Evolutionary conservation across 2,888 invertebrate species (phyloP), one percentile per base, ranked within the genome.

Genomic region (Chaitophorus viminalis): DNA sequence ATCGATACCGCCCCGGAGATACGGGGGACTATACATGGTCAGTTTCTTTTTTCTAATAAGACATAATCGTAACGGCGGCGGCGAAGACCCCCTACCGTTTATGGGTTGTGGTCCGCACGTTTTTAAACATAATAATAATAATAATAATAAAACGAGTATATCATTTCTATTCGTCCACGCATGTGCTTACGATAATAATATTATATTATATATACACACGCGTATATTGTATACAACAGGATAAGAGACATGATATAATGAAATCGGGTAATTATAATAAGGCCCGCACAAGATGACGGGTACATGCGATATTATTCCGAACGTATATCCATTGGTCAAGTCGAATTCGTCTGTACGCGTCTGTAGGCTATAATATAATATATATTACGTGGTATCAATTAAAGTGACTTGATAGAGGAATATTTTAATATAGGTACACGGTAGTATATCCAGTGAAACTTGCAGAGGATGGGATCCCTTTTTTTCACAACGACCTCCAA

Each of bases 221-320:
- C 60, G 1, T 6, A 25, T 14, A 14, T 46, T 14, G 46, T 39
- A 0, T 11, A 39, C 39, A 39, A 39, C 36, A 11, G 8, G 39
- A 39, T 39, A 39, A 39, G 39, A 39, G 9, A 46, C 46, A 14
- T 11, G 46, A 29, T 29, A 31, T 70, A 70, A 70, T 31, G 25
- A 65, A 72, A 74, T 83, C 83, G 83, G 74, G 74, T 75, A 83
- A 83, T 83, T 83, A 83, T 17, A 33, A 8, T 33, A 3, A 21
- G 79, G 79, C 36, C 79, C 79, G 33, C 79, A 79, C 79, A 79
- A 79, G 79, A 79, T 25, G 79, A 54, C 72, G 21, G n/a, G 60
- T 21, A 21, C 60, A 9, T 3, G 60, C 60, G 60, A 52, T 36
- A 36, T 6, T 36, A 36, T 36, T 36, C 36, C 46, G 46, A 46